Evolutionary conservation across 2,113 vertebrate genomes (phyloP), one percentile per base, ranked within the genome.

Genomic region (Pachyramphus minor): DNA sequence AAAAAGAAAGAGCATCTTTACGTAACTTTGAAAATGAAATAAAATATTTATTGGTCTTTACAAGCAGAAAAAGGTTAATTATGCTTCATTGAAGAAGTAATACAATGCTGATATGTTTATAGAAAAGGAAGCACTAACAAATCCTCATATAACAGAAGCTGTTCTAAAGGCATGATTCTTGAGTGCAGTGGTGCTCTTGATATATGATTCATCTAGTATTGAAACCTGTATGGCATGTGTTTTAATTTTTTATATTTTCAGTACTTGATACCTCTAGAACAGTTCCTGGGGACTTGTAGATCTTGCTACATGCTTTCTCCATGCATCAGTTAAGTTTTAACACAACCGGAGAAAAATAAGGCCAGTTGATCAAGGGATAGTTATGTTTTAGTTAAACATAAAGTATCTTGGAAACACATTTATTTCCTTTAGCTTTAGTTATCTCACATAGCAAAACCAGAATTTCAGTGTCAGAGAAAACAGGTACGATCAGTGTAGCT

Each of bases 141-240:
- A 66, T 55, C 28, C n/a, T 49, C 3, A 10, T 27, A 27, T 28
- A 85, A 68, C 12, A 80, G 31, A 53, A 68, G 21, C 15, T 94
- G 6, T 67, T 89, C 44, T 62, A 58, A 69, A 28, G 20, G 14
- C 22, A 19, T 62, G n/a, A 37, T 76, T 76, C 53, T 73, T 30
- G 77, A 87, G 30, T 71, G 42, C 47, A 14, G 19, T 77, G 37
- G 31, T 6, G 7, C 41, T 91, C 49, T 59, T 52, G 6, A 20
- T 69, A 22, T 50, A 22, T 33, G 33, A 63, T 89, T 87, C 15
- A 71, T 47, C 35, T 63, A 35, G 8, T 35, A 24, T 55, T 80
- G 30, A 6, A 7, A 64, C 8, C 13, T 52, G 8, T 49, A 9
- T 2, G 1, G 20, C 7, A 37, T 41, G 10, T 1, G 0, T 35